phyloP scores from a whole-genome alignment of 2,888 invertebrate species.

The Hoplodrina ambigua region DNA sequence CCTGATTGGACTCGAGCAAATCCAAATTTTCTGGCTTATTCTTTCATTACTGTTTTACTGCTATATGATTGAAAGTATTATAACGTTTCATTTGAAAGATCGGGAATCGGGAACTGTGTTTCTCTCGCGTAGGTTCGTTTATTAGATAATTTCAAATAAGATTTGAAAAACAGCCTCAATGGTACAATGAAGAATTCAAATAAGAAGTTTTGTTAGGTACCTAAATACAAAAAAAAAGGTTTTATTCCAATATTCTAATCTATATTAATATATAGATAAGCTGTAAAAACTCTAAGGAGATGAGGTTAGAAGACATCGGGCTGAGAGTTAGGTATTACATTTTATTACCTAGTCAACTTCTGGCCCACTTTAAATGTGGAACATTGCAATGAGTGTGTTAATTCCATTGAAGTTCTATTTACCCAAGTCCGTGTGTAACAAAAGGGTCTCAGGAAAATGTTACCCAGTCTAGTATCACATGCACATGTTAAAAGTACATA shows the following conservation, averaged over 20 bases:
- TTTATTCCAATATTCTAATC: background rate
- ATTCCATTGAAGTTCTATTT: background rate
- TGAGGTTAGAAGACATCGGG: background rate
- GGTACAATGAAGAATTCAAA: background rate
- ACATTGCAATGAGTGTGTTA: background rate
- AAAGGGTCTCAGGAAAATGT: background rate
- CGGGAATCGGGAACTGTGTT: background rate
- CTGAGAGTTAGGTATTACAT: conserved; percentile 8
- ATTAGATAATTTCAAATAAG: background rate
- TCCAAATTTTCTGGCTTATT: conserved; percentile 74
- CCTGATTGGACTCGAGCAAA: conserved; percentile 80
- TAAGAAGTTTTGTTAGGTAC: background rate
- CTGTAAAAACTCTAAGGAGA: background rate
- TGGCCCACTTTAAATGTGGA: conserved; percentile 9
- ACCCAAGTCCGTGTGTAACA: background rate
- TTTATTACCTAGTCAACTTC: conserved; percentile 9
- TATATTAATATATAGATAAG: too few relatives aligned
- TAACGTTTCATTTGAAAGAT: conserved; percentile 24
- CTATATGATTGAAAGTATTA: conserved; percentile 47
- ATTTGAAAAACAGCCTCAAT: too few relatives aligned
- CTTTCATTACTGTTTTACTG: conserved; percentile 63
- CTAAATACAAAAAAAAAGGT: background rate
- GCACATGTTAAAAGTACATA: conserved; percentile 18
- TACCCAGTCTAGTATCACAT: conserved; percentile 13
- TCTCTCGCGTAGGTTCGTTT: background rate